Evolutionary conservation across 2,113 vertebrate species (phyloP).

Genomic region (Salminus brasiliensis): DNA sequence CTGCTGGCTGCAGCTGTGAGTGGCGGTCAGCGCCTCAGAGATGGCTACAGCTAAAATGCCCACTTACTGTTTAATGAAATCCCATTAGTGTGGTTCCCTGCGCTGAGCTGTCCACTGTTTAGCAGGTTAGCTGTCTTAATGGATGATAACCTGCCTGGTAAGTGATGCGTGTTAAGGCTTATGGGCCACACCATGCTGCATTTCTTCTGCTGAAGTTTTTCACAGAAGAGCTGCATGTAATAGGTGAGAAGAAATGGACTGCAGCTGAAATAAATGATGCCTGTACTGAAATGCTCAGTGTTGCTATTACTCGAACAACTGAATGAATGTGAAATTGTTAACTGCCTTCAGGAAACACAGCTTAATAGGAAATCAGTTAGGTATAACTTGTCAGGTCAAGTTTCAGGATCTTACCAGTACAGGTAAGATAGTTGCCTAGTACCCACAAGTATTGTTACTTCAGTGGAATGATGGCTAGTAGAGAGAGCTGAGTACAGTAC

Average conservation of each 20-base stretch:
- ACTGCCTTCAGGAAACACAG: too few species aligned
- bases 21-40: constrained; percentile 20
- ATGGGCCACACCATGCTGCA: neutral
- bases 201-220: neutral
- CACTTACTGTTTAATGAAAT: constrained; percentile 49
- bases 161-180: constrained; percentile 19
- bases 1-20: constrained; percentile 7
- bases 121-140: constrained; percentile 39
- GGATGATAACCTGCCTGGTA: constrained; percentile 8
- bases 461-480: too few species aligned
- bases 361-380: too few species aligned
- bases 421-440: too few species aligned
- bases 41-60: constrained; percentile 31
- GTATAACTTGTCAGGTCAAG: too few species aligned
- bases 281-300: neutral
- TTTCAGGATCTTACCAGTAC: too few species aligned
- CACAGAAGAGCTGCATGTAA: neutral
- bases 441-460: too few species aligned
- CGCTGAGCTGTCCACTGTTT: constrained; percentile 27
- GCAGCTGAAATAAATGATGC: neutral
- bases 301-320: neutral
- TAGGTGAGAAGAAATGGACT: neutral
- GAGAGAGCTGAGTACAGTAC: too few species aligned
- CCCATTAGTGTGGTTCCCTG: constrained; percentile 25
- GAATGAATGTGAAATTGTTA: too few species aligned